phyloP scores from a whole-genome alignment of 2,113 vertebrate species.

The Plotosus lineatus region DNA sequence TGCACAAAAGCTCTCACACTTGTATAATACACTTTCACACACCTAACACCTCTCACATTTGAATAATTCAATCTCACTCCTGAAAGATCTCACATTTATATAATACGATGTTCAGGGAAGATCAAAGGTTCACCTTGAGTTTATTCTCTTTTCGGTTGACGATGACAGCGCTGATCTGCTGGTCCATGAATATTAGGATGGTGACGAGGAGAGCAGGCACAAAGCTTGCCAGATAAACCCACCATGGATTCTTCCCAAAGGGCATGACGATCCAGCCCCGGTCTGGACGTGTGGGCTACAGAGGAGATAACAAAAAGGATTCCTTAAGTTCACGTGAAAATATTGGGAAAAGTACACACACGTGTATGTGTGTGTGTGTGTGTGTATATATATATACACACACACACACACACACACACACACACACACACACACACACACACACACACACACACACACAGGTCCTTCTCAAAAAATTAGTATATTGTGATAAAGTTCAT shows the following conservation, averaged over 20 bases:
- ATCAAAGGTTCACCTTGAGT: slow-evolving; percentile 74
- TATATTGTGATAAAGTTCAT: too few species aligned
- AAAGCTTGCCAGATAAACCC: slow-evolving; percentile 88
- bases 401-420: too few species aligned
- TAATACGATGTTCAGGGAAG: not conserved
- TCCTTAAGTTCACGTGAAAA: too few species aligned
- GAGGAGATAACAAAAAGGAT: slow-evolving; percentile 11
- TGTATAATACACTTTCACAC: not conserved
- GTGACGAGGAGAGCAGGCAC: slow-evolving; percentile 91
- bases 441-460: too few species aligned
- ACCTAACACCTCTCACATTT: too few species aligned
- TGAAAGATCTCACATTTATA: not conserved
- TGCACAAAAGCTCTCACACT: not conserved
- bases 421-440: too few species aligned
- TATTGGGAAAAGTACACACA: too few species aligned
- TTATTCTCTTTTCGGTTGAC: slow-evolving; percentile 96
- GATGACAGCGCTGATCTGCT: slow-evolving; percentile 95
- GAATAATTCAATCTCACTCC: too few species aligned
- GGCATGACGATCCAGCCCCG: slow-evolving; percentile 94
- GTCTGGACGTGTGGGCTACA: slow-evolving; percentile 85
- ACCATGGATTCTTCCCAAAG: slow-evolving; percentile 96
- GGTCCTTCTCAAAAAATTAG: too few species aligned
- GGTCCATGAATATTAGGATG: slow-evolving; percentile 99
- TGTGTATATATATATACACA: too few species aligned
- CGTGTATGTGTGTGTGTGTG: too few species aligned